A percentile compares a stretch with the other conserved stretches of the same genome.
These are phyloP conservation scores for Diploscapter pachys DNA, from an alignment of 1,140 invertebrate genomes.

Conservation along the genomic window DNA sequence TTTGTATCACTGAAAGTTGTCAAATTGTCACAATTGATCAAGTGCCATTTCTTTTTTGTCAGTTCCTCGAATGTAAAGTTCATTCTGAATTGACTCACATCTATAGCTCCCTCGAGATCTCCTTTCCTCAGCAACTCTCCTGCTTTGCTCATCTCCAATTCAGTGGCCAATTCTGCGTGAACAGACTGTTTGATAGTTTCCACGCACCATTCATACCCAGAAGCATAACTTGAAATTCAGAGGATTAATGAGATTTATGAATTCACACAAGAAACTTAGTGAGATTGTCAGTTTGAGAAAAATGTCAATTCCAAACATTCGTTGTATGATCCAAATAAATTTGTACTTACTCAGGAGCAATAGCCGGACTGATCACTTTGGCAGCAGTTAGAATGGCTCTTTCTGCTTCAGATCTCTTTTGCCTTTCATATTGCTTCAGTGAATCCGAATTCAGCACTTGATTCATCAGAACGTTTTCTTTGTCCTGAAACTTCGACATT, in stretches of 20 bases:
- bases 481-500: constrained; percentile 35
- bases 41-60: no score
- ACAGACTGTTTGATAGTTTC: constrained; percentile 73
- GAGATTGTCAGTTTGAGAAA: no score
- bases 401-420: constrained; percentile 74
- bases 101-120: constrained; percentile 75
- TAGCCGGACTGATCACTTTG: constrained; percentile 84
- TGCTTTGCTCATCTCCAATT: constrained; percentile 89
- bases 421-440: constrained; percentile 73
- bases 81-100: constrained; percentile 52
- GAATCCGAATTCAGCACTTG: constrained; percentile 74
- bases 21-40: no score
- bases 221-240: constrained; percentile 65
- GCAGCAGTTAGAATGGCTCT: constrained; percentile 80
- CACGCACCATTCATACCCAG: constrained; percentile 68
- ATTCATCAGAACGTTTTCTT: constrained; percentile 66
- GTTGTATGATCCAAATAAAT: no score
- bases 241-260: no score
- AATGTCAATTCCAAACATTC: no score
- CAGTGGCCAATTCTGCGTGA: constrained; percentile 75
- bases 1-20: no score
- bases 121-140: constrained; percentile 81
- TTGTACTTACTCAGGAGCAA: constrained; percentile 60
- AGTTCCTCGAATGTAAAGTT: no score
- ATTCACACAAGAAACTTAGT: no score